Base-by-base conservation (phyloP, 2,113 vertebrate species). In the Rana temporaria region DNA sequence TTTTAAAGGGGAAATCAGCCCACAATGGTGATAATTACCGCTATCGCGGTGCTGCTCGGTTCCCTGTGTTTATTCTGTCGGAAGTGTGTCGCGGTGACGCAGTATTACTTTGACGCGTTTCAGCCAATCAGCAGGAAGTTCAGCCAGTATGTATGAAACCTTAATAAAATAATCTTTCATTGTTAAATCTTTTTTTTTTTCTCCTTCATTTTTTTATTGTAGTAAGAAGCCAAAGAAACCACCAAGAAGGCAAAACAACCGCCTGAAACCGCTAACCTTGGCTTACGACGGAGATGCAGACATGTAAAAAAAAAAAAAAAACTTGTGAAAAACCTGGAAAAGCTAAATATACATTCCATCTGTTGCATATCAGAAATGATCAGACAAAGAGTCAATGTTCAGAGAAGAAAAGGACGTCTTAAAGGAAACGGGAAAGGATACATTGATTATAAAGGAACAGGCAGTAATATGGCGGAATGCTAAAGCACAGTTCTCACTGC, bases 181-280 rank as follows among this genome's bases (percentile, higher is more conserved):
- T 1, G 34, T 42, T 3, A 72, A 55, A 53, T 12, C 67, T 9
- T 30, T 85, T 90, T 56, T 48, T 0, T 68, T 20, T 24, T 70
- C 1, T 90, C 86, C 71, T 74, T 79, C 75, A 68, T 57, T 81
- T 69, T 67, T 53, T 15, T 12, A 56, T 90, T 90, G 83, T 91
- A 99, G 98, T 93, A 98, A 99, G 95, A 98, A 98, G 95, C 97
- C 98, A 96, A 99, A 98, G 96, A 98, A 97, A 90, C 96, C 97
- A 73, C 96, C 97, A 91, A 95, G 97, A 91, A 94, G 97, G 90
- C 96, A 98, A 90, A 97, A 98, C 93, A 99, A 98, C 93, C 92
- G 97, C 78, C 93, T 98, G 91, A 99, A 98, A 93, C 96, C 98
- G 87, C 94, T 99, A 91, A 99, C 98, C 65, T 93, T 99, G 90